phyloP scores from a whole-genome alignment of 2,888 invertebrate genomes.

The Acronicta alni region DNA sequence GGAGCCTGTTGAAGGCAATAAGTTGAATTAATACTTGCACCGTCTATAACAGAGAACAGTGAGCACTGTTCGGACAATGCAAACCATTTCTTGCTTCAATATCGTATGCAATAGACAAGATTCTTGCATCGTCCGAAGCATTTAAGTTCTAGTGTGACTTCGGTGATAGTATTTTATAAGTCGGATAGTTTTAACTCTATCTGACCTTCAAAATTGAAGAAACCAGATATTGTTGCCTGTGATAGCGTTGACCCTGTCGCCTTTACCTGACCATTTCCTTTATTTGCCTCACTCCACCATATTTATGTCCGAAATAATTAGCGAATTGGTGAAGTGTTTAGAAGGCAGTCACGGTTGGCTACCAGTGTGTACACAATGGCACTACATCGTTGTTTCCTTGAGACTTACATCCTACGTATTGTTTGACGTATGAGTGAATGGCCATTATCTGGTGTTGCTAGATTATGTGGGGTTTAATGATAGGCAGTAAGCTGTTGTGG shows the following conservation, averaged over 20 bases:
- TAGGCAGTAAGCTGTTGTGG: constrained; percentile 6
- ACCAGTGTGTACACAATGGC: constrained; percentile 43
- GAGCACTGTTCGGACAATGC: too few relatives aligned
- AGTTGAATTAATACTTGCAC: too few relatives aligned
- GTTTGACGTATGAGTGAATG: constrained; percentile 41
- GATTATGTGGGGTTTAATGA: constrained; percentile 9
- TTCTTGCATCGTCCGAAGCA: too few relatives aligned
- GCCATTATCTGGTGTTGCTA: constrained; percentile 41
- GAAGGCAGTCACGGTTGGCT: constrained; percentile 50
- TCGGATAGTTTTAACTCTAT: too few relatives aligned
- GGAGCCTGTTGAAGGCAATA: too few relatives aligned
- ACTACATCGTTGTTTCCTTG: constrained; percentile 50
- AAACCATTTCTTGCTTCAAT: too few relatives aligned
- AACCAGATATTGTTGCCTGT: too few relatives aligned
- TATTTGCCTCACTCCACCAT: not conserved
- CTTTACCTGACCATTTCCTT: not conserved
- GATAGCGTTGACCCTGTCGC: not conserved
- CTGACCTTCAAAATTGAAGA: too few relatives aligned
- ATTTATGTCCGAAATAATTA: constrained; percentile 29
- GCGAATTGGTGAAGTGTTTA: constrained; percentile 17
- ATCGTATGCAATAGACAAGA: too few relatives aligned
- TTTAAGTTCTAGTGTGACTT: too few relatives aligned
- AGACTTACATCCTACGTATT: constrained; percentile 51
- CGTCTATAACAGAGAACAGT: too few relatives aligned
- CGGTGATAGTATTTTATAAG: too few relatives aligned